phyloP scores from a whole-genome alignment of 2,888 invertebrate genomes.

The Esperia sulphurella region DNA sequence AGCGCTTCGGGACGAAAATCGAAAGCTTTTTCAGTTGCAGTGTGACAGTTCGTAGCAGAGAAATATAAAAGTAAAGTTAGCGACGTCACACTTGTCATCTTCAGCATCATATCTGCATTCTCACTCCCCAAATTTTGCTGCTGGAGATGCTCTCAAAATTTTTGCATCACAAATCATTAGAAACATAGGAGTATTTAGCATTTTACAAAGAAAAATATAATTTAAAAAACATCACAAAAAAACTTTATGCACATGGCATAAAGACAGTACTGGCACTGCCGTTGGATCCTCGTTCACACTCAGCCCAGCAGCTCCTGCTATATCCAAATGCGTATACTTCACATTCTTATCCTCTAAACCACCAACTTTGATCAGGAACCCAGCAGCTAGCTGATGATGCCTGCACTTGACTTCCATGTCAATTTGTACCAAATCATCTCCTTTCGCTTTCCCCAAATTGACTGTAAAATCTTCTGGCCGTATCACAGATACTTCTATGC shows the following conservation, averaged over 20 bases:
- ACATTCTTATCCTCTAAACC: slow-evolving; percentile 89
- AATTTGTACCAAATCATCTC: slow-evolving; percentile 85
- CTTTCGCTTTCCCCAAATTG: slow-evolving; percentile 84
- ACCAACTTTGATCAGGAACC: slow-evolving; percentile 88
- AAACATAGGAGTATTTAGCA: no score
- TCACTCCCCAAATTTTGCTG: no score
- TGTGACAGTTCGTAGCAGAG: no score
- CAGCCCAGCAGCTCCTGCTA: slow-evolving; percentile 85
- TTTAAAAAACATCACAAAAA: slow-evolving; percentile 12
- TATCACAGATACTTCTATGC: slow-evolving; percentile 87
- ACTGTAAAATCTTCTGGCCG: slow-evolving; percentile 83
- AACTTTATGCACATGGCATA: slow-evolving; percentile 75
- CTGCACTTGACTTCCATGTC: slow-evolving; percentile 57
- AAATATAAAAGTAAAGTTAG: no score
- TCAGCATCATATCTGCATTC: no score
- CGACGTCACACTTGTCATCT: no score
- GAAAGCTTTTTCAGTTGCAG: no score
- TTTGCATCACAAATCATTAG: no score
- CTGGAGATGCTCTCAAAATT: no score
- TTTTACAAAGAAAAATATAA: neutral
- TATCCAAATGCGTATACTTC: slow-evolving; percentile 88
- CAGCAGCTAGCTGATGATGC: slow-evolving; percentile 71
- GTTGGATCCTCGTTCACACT: slow-evolving; percentile 82
- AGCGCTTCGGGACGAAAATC: no score
- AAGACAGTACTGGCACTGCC: slow-evolving; percentile 83